Evolutionary conservation across 2,797 vertebrate species (phyloP).

Genomic region (Euthynnus affinis): DNA sequence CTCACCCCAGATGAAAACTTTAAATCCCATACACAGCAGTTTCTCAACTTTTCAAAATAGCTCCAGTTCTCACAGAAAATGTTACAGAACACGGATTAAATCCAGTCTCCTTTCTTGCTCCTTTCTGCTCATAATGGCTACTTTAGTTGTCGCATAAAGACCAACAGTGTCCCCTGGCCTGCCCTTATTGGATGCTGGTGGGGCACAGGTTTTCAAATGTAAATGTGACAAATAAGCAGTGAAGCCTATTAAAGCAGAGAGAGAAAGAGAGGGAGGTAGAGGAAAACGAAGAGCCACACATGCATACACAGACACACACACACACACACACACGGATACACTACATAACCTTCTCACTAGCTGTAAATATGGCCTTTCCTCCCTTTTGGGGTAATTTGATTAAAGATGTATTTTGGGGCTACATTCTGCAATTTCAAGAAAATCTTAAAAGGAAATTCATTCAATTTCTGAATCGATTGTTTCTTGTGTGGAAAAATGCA

Average conservation of each 20-base stretch:
- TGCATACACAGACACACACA: constrained; percentile 1
- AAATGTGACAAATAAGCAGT: constrained; percentile 71
- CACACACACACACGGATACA: background rate
- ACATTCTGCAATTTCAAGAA: background rate
- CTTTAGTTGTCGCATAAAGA: constrained; percentile 65
- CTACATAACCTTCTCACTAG: constrained; percentile 27
- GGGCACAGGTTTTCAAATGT: constrained; percentile 71
- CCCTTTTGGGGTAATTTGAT: constrained; percentile 8
- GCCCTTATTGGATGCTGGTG: constrained; percentile 39
- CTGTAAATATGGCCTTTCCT: background rate
- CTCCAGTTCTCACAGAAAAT: constrained; percentile 63
- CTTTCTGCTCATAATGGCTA: constrained; percentile 57
- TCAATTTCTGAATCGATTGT: constrained; percentile 7
- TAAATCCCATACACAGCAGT: constrained; percentile 65
- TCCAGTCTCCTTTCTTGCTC: constrained; percentile 33
- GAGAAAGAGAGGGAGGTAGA: constrained; percentile 12
- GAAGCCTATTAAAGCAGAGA: constrained; percentile 55
- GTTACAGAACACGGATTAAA: constrained; percentile 66
- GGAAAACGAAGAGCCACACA: constrained; percentile 12
- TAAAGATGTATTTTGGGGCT: constrained; percentile 16
- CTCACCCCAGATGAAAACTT: constrained; percentile 59
- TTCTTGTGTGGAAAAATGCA: background rate
- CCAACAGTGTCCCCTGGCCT: constrained; percentile 49
- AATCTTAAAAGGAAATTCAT: constrained; percentile 3
- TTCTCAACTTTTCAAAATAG: constrained; percentile 62